Evolutionary conservation across 2,113 vertebrate genomes (phyloP), one percentile per base, ranked within the genome.

Genomic region (Cephalopholis sonnerati): DNA sequence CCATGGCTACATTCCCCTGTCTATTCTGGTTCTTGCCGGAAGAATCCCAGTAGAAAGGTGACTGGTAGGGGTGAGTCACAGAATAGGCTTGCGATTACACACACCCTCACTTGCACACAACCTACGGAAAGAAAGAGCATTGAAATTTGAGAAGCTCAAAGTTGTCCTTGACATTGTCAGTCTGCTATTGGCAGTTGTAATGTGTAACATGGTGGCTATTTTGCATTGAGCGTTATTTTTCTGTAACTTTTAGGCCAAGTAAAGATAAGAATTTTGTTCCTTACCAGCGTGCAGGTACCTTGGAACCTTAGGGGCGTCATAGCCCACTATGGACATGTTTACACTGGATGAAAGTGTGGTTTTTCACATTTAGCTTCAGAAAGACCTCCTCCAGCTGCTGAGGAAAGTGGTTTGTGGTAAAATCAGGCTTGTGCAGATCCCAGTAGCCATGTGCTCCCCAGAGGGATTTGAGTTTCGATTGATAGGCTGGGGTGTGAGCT

Each of bases 1-100:
- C 88, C 88, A 88, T 86, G 87, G 81, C 77, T 88, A 61, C 85
- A 85, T 88, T 87, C 82, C 84, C 57, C 13, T 64, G 80, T 88
- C 83, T 90, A 55, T 77, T 88, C 71, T 81, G 71, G 71, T 20
- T 83, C 65, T 62, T 54, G 76, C 64, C 79, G 57, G 58, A 77
- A 80, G 84, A 86, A 73, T 85, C 70, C 68, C 54, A 86, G 67
- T 36, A 48, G 77, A 86, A 81, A 85, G 71, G 83, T 83, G 76
- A 64, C 29, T 64, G 27, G 48, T 61, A 16, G n/a, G 61, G 64
- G 59, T 91, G 91, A 93, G 85, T 93, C 91, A 93, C 53, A 80
- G 51, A 82, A 75, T 55, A 71, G 61, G 51, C 46, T 70, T 53
- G 32, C 7, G 41, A 66, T 73, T 18, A 64, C 46, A 71, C 32